Evolutionary conservation across 2,113 vertebrate species (phyloP).

Genomic region (Pteropus alecto): DNA sequence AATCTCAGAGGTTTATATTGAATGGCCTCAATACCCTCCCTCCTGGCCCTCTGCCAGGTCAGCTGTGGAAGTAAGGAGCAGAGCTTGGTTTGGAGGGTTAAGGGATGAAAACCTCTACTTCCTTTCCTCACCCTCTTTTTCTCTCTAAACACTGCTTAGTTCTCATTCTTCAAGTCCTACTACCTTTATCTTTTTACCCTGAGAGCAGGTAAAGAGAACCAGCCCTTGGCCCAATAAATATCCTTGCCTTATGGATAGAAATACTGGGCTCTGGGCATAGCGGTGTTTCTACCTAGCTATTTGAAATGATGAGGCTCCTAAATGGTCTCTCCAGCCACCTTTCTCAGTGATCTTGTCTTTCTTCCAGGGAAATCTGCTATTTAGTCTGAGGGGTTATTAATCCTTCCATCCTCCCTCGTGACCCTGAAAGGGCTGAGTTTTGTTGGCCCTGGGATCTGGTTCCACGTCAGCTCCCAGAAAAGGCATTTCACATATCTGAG

Average conservation of each 20-base stretch:
- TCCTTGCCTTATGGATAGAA: background rate
- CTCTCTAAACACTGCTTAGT: background rate
- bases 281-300: background rate
- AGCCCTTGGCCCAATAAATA: background rate
- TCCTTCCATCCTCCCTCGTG: background rate
- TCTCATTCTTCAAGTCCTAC: background rate
- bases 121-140: background rate
- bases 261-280: background rate
- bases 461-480: background rate
- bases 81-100: background rate
- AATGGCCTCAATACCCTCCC: constrained; percentile 28
- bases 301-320: background rate
- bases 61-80: background rate
- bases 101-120: background rate
- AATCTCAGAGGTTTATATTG: constrained; percentile 70
- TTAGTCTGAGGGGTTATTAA: background rate
- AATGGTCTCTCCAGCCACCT: background rate
- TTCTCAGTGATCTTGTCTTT: background rate
- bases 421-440: background rate
- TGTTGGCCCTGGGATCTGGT: background rate
- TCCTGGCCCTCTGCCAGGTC: constrained; percentile 47
- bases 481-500: background rate
- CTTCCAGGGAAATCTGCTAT: background rate
- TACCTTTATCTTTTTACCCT: background rate
- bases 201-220: background rate